phyloP scores from a whole-genome alignment of 2,888 invertebrate species.

The Girardia tigrina region DNA sequence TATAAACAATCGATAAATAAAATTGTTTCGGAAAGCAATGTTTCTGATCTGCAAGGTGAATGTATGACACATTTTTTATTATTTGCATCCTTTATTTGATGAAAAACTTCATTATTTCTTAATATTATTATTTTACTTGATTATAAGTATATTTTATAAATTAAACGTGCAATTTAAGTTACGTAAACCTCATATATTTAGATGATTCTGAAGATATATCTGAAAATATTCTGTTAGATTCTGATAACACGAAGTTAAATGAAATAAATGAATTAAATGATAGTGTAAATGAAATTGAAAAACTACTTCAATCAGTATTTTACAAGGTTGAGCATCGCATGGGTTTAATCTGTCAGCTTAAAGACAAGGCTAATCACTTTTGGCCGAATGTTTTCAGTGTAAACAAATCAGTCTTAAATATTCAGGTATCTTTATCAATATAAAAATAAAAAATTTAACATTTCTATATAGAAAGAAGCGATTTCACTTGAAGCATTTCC shows the following conservation, averaged over 20 bases:
- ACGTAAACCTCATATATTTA: no score
- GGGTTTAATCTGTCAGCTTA: background rate
- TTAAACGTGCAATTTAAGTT: no score
- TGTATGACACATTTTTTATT: no score
- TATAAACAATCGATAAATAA: background rate
- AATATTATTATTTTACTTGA: no score
- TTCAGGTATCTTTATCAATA: background rate
- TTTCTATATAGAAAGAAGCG: background rate
- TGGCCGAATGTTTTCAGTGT: background rate
- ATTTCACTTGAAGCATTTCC: constrained; percentile 11
- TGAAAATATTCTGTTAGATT: background rate
- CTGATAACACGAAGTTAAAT: background rate
- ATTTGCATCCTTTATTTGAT: no score
- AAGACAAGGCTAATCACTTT: background rate
- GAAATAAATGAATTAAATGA: background rate
- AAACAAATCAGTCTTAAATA: background rate
- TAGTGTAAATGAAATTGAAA: constrained; percentile 1
- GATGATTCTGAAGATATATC: background rate
- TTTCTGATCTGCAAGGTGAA: no score
- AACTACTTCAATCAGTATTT: background rate
- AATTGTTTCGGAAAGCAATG: background rate
- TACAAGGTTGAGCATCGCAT: background rate
- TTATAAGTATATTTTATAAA: no score
- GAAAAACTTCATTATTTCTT: no score
- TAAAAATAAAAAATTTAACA: background rate